Evolutionary conservation across 2,797 vertebrate species (phyloP), one percentile per base, ranked within the genome.

Genomic region (Gallinago stenura): DNA sequence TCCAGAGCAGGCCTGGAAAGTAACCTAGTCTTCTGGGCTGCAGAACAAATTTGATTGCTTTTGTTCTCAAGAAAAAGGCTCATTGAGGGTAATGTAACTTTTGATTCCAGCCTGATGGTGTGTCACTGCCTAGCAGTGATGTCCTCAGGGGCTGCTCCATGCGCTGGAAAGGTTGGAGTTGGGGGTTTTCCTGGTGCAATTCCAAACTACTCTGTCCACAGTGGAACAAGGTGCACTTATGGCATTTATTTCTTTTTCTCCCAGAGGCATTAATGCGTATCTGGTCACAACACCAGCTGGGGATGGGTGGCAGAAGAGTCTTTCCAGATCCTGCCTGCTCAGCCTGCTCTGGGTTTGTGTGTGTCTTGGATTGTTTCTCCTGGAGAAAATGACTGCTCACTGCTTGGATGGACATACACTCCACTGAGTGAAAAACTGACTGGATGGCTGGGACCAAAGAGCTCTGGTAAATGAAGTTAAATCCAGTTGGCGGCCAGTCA

Each of bases 151-250:
- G 31, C 68, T 76, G 75, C 41, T 56, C 31, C 9, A 0, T 33
- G 16, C 10, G 4, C 58, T 0, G 1, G 51, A 31, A 66, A 77
- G 25, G 16, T 24, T 4, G 7, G 39, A 88, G 26, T 22, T 48
- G 56, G 19, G 16, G 10, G 28, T 88, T 78, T 61, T 28, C 33
- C 8, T 7, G 2, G 45, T 56, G 48, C 31, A 26, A 0, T 72
- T 75, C 20, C 51, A 28, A 53, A 43, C 15, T 16, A 10, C 33
- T 28, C 24, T 53, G 31, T 58, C 48, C 9, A 26, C 46, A 43
- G 64, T 12, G 37, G 43, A 46, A 12, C 14, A 9, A 54, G 35
- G 31, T 4, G 1, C 6, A 0, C 26, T 30, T 18, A 12, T 1
- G 9, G 28, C 31, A 17, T 43, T 24, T 51, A 28, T 51, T 30